Evolutionary conservation across 2,888 invertebrate species (phyloP).

Genomic region (Dolomedes plantarius): DNA sequence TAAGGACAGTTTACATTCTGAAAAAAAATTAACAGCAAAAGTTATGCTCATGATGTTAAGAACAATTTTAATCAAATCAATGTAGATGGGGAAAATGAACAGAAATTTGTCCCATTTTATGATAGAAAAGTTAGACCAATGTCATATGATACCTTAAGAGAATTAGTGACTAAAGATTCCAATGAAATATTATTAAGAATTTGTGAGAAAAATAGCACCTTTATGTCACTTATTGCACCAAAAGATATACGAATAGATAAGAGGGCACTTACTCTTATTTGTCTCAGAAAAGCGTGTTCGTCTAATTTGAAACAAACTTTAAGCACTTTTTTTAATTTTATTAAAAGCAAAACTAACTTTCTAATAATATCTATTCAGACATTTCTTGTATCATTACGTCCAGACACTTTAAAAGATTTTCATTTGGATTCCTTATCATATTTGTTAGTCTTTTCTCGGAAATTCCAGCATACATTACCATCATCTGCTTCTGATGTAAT

Average conservation of each 20-base stretch:
- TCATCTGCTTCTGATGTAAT: conserved; percentile 41
- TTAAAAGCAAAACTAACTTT: conserved; percentile 12
- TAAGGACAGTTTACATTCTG: not conserved
- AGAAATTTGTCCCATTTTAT: not conserved
- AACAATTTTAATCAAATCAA: not conserved
- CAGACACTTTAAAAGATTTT: not conserved
- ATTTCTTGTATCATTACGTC: conserved; percentile 43
- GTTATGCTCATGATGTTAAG: not conserved
- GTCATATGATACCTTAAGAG: not conserved
- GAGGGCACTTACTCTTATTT: conserved; percentile 32
- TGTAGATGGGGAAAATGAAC: no score
- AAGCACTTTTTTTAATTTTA: conserved; percentile 10
- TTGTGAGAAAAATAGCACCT: not conserved
- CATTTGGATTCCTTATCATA: conserved; percentile 32
- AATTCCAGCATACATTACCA: conserved; percentile 33
- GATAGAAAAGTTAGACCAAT: not conserved
- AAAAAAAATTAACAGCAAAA: not conserved
- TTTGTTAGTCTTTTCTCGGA: conserved; percentile 36
- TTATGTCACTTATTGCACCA: conserved; percentile 16
- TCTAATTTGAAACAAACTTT: conserved; percentile 3
- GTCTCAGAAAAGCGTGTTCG: conserved; percentile 33
- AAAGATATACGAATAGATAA: not conserved
- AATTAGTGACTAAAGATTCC: conserved; percentile 11
- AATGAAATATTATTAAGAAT: conserved; percentile 30
- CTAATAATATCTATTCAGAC: conserved; percentile 5